Percentiles rank a stretch among this genome's conserved stretches.
These are phyloP conservation scores for Aproaerema taeniolella DNA, from an alignment of 2,888 invertebrate species.

Conservation along the genomic window DNA sequence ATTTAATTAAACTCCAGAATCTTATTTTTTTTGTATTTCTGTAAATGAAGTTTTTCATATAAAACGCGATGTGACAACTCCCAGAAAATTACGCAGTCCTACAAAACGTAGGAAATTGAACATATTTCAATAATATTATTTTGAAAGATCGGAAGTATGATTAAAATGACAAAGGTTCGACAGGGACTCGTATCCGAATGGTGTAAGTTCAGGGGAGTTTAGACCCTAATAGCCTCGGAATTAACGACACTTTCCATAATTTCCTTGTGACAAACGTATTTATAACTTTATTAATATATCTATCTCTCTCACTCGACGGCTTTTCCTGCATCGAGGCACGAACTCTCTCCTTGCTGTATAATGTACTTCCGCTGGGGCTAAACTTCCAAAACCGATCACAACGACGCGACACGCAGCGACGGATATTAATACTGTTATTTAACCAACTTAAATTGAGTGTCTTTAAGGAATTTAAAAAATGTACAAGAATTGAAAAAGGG, in stretches of 20 bases:
- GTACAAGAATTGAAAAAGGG: too few species aligned
- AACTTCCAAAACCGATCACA: constrained; percentile 19
- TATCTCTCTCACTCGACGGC: constrained; percentile 38
- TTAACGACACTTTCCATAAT: constrained; percentile 34
- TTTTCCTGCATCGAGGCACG: constrained; percentile 35
- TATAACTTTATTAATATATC: constrained; percentile 52
- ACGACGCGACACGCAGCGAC: too few species aligned
- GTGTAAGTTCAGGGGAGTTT: constrained; percentile 39
- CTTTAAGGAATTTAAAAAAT: too few species aligned
- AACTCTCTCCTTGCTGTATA: constrained; percentile 38
- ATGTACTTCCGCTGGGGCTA: constrained; percentile 34
- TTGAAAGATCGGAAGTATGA: constrained; percentile 73
- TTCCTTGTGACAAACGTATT: constrained; percentile 36
- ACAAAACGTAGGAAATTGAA: constrained; percentile 68
- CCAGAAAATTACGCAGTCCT: constrained; percentile 52
- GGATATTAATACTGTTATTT: too few species aligned
- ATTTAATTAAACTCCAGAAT: too few species aligned
- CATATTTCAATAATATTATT: constrained; percentile 76
- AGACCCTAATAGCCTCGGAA: constrained; percentile 39
- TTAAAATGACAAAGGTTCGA: constrained; percentile 77
- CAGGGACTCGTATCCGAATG: constrained; percentile 48
- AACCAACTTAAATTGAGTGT: too few species aligned
- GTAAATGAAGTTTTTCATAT: too few species aligned
- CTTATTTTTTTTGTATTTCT: too few species aligned
- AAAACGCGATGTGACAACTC: constrained; percentile 26